Evolutionary conservation across 2,797 vertebrate genomes (phyloP), one percentile per base, ranked within the genome.

Genomic region (Anableps anableps): DNA sequence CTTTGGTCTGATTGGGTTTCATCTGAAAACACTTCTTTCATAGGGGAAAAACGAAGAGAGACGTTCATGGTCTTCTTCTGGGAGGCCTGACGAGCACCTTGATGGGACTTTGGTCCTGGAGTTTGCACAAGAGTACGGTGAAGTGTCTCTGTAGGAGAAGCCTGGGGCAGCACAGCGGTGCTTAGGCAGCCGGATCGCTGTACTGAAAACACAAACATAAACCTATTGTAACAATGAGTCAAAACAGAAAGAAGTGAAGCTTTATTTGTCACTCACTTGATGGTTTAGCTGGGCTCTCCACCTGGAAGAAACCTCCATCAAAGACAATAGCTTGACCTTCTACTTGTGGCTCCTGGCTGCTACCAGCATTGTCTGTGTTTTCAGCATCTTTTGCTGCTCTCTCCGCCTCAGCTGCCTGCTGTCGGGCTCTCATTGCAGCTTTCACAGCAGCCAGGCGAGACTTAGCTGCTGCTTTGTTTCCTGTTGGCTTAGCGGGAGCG

Each of bases 261-360:
- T 19, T 16, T 41, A 26, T 34, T 5, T 68, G 64, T 19, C 72
- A 74, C 82, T 60, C 83, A 99, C 98, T 96, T 86, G 94, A n/a
- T 1, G 84, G 85, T 84, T 96, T 98, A 53, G 95, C 93, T 16
- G 98, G 98, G 75, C 97, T 99, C 93, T 97, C 96, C 77, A 98
- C 95, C 84, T 95, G 92, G 91, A 98, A 97, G 92, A 98, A 98
- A 1, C 97, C 97, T 0, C 95, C 98, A 23, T 98, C 95, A 72
- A 97, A 97, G 34, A 96, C 94, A 53, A 98, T 93, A 0, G 89
- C 45, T 48, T 76, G 70, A 5, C 76, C 17, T 45, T 94, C 86
- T 64, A 90, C 86, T 38, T 93, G 93, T 2, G 77, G 74, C 10
- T 77, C 85, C 45, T 83, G 60, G 31, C 83, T 36, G 76, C 4